Evolutionary conservation across 2,113 vertebrate species (phyloP).

Genomic region (Tursiops truncatus): DNA sequence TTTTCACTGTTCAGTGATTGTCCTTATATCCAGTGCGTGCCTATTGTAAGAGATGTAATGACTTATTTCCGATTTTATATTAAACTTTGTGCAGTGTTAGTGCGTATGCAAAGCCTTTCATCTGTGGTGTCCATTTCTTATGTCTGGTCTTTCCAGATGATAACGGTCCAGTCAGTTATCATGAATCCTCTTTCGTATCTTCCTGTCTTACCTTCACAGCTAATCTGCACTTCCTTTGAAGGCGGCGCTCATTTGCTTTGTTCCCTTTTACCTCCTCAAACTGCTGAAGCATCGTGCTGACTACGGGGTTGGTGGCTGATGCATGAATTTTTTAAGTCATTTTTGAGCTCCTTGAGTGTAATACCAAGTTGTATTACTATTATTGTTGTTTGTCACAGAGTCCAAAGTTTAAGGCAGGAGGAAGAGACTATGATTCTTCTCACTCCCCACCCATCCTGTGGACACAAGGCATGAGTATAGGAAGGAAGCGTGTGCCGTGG

Average conservation of each 20-base stretch:
- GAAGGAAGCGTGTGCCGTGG: background rate
- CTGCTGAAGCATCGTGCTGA: background rate
- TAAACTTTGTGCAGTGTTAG: background rate
- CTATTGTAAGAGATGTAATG: conserved; percentile 19
- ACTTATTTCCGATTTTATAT: conserved; percentile 40
- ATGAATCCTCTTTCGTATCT: background rate
- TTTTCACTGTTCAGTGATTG: background rate
- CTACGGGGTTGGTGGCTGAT: background rate
- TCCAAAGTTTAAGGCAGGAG: background rate
- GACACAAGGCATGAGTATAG: background rate
- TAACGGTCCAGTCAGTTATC: background rate
- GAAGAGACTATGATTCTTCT: background rate
- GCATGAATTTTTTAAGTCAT: background rate
- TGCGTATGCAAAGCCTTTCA: background rate
- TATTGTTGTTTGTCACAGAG: background rate
- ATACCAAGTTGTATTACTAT: background rate
- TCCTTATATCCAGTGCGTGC: background rate
- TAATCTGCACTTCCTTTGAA: background rate
- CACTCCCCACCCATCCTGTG: background rate
- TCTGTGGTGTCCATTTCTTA: background rate
- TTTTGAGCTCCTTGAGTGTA: background rate
- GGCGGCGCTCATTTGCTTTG: background rate
- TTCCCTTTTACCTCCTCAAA: background rate
- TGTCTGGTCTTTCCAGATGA: background rate
- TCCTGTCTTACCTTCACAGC: background rate